Conservation (phyloP, 2,888 invertebrate genomes). For the Himalopsyche anomala region DNA sequence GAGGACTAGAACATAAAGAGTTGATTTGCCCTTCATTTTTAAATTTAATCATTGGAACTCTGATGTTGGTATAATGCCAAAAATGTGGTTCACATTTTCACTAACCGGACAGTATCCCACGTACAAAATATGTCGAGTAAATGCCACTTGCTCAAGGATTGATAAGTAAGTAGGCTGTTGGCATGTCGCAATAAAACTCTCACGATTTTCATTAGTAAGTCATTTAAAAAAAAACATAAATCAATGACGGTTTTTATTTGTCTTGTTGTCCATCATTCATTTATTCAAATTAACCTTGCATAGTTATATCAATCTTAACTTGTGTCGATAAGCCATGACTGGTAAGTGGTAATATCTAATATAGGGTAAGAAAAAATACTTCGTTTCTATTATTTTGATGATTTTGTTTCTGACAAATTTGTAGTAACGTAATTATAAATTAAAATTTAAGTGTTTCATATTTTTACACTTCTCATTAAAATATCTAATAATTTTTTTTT, state of each 20-base stretch:
- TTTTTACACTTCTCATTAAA: too few relatives aligned
- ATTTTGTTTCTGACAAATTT: too few relatives aligned
- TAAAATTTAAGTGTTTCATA: too few relatives aligned
- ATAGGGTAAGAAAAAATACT: too few relatives aligned
- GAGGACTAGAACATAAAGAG: too few relatives aligned
- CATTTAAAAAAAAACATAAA: not conserved
- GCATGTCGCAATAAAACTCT: not conserved
- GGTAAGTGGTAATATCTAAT: too few relatives aligned
- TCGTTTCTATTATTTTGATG: too few relatives aligned
- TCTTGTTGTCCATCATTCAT: not conserved
- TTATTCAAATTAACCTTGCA: not conserved
- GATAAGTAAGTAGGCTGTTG: not conserved
- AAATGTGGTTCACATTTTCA: conserved; percentile 10
- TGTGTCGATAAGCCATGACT: too few relatives aligned
- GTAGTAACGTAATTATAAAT: too few relatives aligned
- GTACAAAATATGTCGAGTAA: conserved; percentile 50
- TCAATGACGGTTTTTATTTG: not conserved
- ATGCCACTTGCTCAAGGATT: conserved; percentile 65
- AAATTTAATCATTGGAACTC: not conserved
- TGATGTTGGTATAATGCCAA: not conserved
- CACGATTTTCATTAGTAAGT: conserved; percentile 16
- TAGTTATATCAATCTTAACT: too few relatives aligned
- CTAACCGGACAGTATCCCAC: not conserved
- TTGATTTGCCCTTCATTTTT: not conserved
- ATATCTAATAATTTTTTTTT: too few relatives aligned